Percentiles rank a stretch among this genome's conserved stretches.
These are phyloP conservation scores for Cheiracanthium punctorium DNA, from an alignment of 2,888 invertebrate genomes.

Conservation along the genomic window DNA sequence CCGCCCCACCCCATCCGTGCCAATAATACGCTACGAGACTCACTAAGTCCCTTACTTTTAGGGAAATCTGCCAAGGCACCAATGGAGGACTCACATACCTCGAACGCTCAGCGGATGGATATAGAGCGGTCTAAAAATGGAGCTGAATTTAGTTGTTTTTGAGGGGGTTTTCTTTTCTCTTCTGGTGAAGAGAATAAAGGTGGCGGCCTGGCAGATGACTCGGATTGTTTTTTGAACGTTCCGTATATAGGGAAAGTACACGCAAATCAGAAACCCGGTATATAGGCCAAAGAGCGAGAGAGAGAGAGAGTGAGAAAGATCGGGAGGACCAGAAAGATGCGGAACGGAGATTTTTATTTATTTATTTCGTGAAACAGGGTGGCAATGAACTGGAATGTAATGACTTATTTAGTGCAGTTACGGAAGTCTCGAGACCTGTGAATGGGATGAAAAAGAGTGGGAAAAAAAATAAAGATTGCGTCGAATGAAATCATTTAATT, in stretches of 20 bases:
- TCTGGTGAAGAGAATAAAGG: constrained; percentile 16
- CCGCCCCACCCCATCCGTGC: constrained; percentile 44
- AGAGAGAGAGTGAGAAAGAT: neutral
- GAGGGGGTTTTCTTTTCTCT: constrained; percentile 36
- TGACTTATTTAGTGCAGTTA: neutral
- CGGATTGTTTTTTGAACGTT: neutral
- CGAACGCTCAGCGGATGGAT: constrained; percentile 37
- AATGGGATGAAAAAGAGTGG: too few species aligned
- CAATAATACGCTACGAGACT: constrained; percentile 64
- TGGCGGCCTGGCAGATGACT: constrained; percentile 3
- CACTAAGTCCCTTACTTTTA: constrained; percentile 45
- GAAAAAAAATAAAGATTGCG: too few species aligned
- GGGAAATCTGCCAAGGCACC: constrained; percentile 52
- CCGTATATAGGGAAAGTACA: neutral
- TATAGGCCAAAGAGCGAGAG: neutral
- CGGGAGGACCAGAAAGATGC: too few species aligned
- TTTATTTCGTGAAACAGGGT: neutral
- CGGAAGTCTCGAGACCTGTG: too few species aligned
- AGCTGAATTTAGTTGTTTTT: constrained; percentile 35
- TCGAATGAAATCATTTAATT: too few species aligned
- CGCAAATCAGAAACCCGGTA: neutral
- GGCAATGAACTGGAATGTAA: constrained; percentile 25
- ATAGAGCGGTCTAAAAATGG: constrained; percentile 66
- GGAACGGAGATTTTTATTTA: too few species aligned
- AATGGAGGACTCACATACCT: constrained; percentile 49